Conservation (phyloP, 2,888 invertebrate genomes). For the Nipponacmea schrenckii region DNA sequence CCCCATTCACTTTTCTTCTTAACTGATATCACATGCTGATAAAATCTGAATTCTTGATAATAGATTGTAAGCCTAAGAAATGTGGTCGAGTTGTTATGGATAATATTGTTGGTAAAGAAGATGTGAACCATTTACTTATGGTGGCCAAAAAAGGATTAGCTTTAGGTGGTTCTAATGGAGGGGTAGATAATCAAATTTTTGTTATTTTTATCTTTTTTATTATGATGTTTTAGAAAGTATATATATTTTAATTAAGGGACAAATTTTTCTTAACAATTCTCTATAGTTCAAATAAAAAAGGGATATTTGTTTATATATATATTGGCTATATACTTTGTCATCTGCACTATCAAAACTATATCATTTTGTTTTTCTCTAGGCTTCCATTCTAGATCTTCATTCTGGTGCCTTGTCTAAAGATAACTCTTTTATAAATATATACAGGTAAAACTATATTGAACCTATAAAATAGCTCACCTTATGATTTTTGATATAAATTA, state of each 20-base stretch:
- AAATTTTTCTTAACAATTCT: too few species aligned
- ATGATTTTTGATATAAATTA: too few species aligned
- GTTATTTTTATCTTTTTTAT: neutral
- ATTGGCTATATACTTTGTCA: neutral
- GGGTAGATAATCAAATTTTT: slow-evolving; percentile 63
- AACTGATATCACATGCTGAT: too few species aligned
- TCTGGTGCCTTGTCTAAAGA: slow-evolving; percentile 84
- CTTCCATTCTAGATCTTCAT: slow-evolving; percentile 85
- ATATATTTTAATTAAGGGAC: too few species aligned
- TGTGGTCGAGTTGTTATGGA: slow-evolving; percentile 86
- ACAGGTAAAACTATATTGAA: slow-evolving; percentile 68
- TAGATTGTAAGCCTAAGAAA: slow-evolving; percentile 74
- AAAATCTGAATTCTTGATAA: neutral
- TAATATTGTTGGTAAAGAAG: slow-evolving; percentile 77
- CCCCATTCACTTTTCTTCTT: too few species aligned
- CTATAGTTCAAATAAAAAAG: too few species aligned
- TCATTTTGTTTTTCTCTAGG: slow-evolving; percentile 59
- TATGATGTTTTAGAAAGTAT: too few species aligned
- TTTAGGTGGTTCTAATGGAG: slow-evolving; percentile 80
- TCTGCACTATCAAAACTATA: too few species aligned
- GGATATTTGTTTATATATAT: neutral
- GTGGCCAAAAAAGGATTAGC: slow-evolving; percentile 79
- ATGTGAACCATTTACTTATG: slow-evolving; percentile 76
- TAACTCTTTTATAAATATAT: slow-evolving; percentile 80
- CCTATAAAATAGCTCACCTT: too few species aligned